phyloP scores from a whole-genome alignment of 1,140 invertebrate species.

The Aphaenogaster rudis region DNA sequence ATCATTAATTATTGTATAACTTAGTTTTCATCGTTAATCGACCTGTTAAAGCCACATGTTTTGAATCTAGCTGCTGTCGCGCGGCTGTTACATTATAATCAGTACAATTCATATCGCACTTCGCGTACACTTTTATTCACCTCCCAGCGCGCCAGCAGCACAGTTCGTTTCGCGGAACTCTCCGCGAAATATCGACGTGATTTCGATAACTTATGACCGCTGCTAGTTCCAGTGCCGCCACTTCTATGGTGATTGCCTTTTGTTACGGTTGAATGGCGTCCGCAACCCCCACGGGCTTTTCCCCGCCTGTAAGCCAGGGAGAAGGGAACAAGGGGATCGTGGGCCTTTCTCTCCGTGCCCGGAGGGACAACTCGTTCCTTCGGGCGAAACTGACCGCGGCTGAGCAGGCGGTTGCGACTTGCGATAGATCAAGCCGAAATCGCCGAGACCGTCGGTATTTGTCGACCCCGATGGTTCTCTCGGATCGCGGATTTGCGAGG shows the following conservation, averaged over 20 bases:
- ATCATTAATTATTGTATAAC: conserved; percentile 30
- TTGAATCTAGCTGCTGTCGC: conserved; percentile 1
- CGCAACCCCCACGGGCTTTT: conserved; percentile 54
- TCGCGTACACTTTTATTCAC: conserved; percentile 43
- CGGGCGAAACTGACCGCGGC: conserved; percentile 77
- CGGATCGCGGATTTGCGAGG: conserved; percentile 8
- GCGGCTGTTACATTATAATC: conserved; percentile 16
- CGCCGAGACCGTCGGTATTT: conserved; percentile 33
- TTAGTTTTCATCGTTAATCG: conserved; percentile 15
- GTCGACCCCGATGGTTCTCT: not conserved
- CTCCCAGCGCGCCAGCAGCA: conserved; percentile 4
- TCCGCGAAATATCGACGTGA: conserved; percentile 82
- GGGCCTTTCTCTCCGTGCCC: conserved; percentile 58
- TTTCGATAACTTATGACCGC: conserved; percentile 82
- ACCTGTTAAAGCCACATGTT: conserved; percentile 7
- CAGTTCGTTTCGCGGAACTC: conserved; percentile 50
- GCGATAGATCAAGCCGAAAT: conserved; percentile 74
- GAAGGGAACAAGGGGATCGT: conserved; percentile 1
- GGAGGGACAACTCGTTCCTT: conserved; percentile 77
- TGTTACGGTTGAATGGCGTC: conserved; percentile 81
- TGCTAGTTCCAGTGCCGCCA: conserved; percentile 77
- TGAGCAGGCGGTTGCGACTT: conserved; percentile 74
- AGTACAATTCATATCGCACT: not conserved
- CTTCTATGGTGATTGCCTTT: conserved; percentile 83
- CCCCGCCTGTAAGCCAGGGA: conserved; percentile 14